Percentiles rank a stretch among this genome's conserved stretches.
Conservation (phyloP, 2,888 invertebrate species). For the Chrysopilus asiliformis region DNA sequence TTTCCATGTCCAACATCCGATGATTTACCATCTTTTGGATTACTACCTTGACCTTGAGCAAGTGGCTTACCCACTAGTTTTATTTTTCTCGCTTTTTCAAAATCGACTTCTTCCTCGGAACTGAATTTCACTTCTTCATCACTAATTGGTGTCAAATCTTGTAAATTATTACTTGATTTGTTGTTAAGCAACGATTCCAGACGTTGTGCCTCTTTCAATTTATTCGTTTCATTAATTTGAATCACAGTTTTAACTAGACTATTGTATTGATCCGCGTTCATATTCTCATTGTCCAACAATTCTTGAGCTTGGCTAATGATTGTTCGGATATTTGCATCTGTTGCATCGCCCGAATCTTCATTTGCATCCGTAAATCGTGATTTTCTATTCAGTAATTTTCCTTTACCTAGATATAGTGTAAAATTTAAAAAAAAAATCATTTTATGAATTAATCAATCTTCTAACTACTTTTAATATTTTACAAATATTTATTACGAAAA, state of each 20-base stretch:
- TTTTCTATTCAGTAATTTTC: too few relatives aligned
- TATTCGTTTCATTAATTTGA: conserved; percentile 59
- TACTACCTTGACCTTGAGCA: too few relatives aligned
- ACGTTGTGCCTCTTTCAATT: conserved; percentile 61
- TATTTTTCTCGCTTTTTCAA: background rate
- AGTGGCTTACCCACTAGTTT: background rate
- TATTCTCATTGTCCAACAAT: conserved; percentile 57
- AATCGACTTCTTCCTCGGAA: conserved; percentile 20
- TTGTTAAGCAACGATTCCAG: conserved; percentile 43
- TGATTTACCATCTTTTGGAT: too few relatives aligned
- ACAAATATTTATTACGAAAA: too few relatives aligned
- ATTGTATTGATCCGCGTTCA: conserved; percentile 61
- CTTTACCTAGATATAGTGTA: too few relatives aligned
- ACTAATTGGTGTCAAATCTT: conserved; percentile 19
- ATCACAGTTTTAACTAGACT: conserved; percentile 63
- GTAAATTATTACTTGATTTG: conserved; percentile 6
- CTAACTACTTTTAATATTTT: too few relatives aligned
- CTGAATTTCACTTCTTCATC: conserved; percentile 22
- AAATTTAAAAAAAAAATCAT: too few relatives aligned
- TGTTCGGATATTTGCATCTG: conserved; percentile 55
- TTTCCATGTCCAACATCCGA: too few relatives aligned
- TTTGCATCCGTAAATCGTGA: conserved; percentile 26
- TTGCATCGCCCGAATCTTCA: conserved; percentile 41
- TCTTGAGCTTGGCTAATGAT: conserved; percentile 74
- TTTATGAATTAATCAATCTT: too few relatives aligned